Evolutionary conservation across 2,113 vertebrate genomes (phyloP).

Genomic region (Alligator mississippiensis): DNA sequence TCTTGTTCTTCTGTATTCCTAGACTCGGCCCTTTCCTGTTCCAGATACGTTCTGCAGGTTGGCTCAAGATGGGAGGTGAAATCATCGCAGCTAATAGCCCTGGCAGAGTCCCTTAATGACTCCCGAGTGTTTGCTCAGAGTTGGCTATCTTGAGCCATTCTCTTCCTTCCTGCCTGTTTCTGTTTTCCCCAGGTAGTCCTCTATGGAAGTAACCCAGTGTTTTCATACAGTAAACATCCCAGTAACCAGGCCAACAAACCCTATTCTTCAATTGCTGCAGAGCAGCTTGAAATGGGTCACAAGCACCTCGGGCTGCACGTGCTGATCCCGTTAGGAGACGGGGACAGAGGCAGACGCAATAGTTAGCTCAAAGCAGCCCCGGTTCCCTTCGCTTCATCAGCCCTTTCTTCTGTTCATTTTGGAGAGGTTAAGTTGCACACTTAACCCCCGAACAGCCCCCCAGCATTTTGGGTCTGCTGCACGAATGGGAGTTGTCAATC

Average conservation of each 20-base stretch:
- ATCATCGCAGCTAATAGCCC: accelerated
- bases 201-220: not conserved
- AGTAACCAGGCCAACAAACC: not conserved
- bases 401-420: not conserved
- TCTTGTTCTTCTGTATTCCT: not conserved
- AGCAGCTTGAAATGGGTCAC: not conserved
- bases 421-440: not conserved
- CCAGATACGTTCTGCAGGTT: not conserved
- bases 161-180: not conserved
- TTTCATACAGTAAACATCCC: not conserved
- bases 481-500: not conserved
- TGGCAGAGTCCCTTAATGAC: accelerated
- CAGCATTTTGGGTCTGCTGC: not conserved
- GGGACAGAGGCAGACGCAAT: not conserved
- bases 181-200: not conserved
- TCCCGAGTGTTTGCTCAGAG: not conserved
- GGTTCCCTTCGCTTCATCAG: not conserved
- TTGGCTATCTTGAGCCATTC: not conserved
- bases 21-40: not conserved
- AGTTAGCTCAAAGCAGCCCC: not conserved
- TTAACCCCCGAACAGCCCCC: not conserved
- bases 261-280: not conserved
- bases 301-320: accelerated
- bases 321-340: not conserved
- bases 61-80: not conserved